These are phyloP conservation scores for Micropterix aruncella DNA, from an alignment of 2,888 invertebrate species.

Conservation along the genomic window DNA sequence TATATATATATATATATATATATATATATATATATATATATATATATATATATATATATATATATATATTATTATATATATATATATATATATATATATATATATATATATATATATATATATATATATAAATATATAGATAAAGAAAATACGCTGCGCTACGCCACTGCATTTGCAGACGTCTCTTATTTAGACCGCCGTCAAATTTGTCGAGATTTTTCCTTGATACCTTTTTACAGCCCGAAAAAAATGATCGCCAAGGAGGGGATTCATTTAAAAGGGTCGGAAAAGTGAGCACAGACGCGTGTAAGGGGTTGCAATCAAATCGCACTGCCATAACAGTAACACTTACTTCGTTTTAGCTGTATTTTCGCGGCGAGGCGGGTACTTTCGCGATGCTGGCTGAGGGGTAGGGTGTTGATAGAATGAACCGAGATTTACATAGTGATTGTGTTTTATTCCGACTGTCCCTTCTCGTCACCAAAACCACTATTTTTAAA, in stretches of 20 bases:
- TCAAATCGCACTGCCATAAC: too few species aligned
- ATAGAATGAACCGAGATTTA: too few species aligned
- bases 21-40: not conserved
- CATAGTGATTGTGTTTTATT: too few species aligned
- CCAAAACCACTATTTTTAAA: too few species aligned
- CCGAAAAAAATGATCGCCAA: conserved; percentile 11
- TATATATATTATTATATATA: not conserved
- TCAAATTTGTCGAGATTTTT: conserved; percentile 23
- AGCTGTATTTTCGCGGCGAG: too few species aligned
- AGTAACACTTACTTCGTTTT: too few species aligned
- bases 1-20: not conserved
- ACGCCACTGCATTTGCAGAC: conserved; percentile 8
- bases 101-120: not conserved
- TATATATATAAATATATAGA: not conserved
- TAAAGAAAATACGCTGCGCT: not conserved
- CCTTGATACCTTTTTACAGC: conserved; percentile 14
- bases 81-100: not conserved
- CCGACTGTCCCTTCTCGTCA: too few species aligned
- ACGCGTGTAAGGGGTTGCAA: not conserved
- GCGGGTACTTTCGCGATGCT: too few species aligned
- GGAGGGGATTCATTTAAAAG: conserved; percentile 11
- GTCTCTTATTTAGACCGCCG: conserved; percentile 24
- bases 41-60: not conserved
- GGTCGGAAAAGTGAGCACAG: not conserved
- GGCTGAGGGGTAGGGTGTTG: too few species aligned